These are phyloP conservation scores for Myiotriccus ornatus DNA, from an alignment of 2,797 vertebrate species.

Conservation along the genomic window DNA sequence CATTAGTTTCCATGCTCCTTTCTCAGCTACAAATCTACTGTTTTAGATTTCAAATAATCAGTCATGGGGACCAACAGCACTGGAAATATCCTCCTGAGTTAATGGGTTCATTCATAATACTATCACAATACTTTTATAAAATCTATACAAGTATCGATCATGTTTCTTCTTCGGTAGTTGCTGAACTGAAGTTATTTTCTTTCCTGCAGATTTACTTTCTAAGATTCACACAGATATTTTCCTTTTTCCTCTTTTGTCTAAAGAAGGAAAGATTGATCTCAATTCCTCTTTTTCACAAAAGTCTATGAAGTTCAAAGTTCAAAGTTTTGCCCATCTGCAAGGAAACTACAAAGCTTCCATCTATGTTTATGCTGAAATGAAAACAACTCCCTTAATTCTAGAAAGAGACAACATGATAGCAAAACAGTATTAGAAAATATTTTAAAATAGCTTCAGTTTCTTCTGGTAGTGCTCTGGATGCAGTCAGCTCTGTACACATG, in stretches of 20 bases:
- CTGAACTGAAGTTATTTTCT: not conserved
- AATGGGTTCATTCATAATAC: not conserved
- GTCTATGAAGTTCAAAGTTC: not conserved
- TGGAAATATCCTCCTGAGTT: not conserved
- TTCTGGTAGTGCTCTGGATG: not conserved
- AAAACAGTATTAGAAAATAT: not conserved
- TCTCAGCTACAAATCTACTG: not conserved
- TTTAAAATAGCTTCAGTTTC: not conserved
- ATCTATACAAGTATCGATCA: not conserved
- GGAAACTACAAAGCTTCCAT: not conserved
- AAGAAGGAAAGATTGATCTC: not conserved
- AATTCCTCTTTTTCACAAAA: not conserved
- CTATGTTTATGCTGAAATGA: not conserved
- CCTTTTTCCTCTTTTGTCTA: not conserved
- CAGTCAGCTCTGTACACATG: not conserved
- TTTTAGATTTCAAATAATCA: constrained; percentile 11
- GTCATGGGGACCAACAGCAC: not conserved
- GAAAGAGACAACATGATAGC: not conserved
- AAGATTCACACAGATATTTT: not conserved
- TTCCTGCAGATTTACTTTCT: not conserved
- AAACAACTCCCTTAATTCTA: not conserved
- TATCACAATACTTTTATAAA: constrained; percentile 1
- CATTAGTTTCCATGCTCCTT: not conserved
- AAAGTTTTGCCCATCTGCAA: not conserved
- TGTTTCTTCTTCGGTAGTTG: not conserved